Evolutionary conservation across 1,140 invertebrate genomes (phyloP).

Genomic region (Littorina saxatilis): DNA sequence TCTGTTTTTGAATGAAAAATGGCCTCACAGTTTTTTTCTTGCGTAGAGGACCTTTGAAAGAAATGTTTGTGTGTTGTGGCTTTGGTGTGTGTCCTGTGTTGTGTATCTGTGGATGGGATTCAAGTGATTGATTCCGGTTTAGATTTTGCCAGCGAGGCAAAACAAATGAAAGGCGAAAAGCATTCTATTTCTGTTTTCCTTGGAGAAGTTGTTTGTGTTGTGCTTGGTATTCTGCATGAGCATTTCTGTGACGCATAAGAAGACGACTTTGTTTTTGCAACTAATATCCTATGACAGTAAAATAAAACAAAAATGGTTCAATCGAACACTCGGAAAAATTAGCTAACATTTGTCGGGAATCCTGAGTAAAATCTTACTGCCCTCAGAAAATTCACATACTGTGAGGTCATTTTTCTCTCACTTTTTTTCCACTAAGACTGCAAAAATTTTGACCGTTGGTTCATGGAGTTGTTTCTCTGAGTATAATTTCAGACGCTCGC

Average conservation of each 20-base stretch:
- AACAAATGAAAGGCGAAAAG: too few species aligned
- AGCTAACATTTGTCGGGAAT: too few species aligned
- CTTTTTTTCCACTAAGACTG: background rate
- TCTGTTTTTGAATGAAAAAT: too few species aligned
- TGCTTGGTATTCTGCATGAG: constrained; percentile 1
- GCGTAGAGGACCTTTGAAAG: too few species aligned
- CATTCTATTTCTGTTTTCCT: constrained; percentile 8
- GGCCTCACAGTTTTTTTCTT: too few species aligned
- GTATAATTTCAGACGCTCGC: background rate
- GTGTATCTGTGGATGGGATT: too few species aligned
- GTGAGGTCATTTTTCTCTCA: background rate
- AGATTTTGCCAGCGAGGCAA: too few species aligned
- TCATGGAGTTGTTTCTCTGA: background rate
- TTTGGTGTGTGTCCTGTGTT: too few species aligned
- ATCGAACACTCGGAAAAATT: background rate
- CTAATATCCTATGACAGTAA: background rate
- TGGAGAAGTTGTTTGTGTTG: background rate
- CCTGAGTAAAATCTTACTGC: background rate
- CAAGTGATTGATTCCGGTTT: too few species aligned
- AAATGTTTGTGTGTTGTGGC: too few species aligned
- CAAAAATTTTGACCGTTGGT: background rate
- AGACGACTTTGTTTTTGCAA: constrained; percentile 22
- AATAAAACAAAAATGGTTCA: background rate
- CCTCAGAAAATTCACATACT: background rate
- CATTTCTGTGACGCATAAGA: background rate